These are phyloP conservation scores for Aphidoletes aphidimyza DNA, from an alignment of 2,888 invertebrate species.

Conservation along the genomic window DNA sequence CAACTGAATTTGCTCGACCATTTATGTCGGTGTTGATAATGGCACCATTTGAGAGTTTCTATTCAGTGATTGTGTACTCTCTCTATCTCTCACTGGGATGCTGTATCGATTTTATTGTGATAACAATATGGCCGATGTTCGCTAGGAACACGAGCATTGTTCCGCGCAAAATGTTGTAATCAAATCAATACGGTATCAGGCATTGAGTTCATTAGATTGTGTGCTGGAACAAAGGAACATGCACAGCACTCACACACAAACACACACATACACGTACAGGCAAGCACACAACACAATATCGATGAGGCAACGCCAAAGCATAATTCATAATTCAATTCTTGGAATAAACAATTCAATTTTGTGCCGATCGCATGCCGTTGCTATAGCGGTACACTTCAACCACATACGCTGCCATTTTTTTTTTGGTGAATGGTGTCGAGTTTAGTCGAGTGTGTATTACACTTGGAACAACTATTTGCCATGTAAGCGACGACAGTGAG, in stretches of 20 bases:
- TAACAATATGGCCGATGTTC: conserved; percentile 19
- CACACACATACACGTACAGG: no score
- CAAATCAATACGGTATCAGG: conserved; percentile 39
- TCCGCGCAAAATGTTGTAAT: not conserved
- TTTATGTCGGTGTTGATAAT: conserved; percentile 13
- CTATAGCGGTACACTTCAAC: conserved; percentile 18
- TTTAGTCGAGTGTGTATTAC: not conserved
- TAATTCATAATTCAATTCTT: conserved; percentile 49
- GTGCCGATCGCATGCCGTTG: conserved; percentile 22
- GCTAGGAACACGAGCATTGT: not conserved
- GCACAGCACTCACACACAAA: no score
- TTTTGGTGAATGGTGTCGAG: not conserved
- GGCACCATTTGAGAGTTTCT: not conserved
- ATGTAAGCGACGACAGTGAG: conserved; percentile 23
- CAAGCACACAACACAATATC: no score
- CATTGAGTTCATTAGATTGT: not conserved
- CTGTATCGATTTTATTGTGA: conserved; percentile 42
- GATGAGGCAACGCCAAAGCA: conserved; percentile 34
- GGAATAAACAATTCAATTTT: conserved; percentile 44
- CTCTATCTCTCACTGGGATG: not conserved
- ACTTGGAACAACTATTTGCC: conserved; percentile 16
- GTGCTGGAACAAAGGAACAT: not conserved
- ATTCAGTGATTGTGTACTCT: not conserved
- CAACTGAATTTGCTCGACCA: conserved; percentile 16
- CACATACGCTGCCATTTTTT: not conserved